phyloP scores from a whole-genome alignment of 2,888 invertebrate genomes.

The Lithosia quadra region DNA sequence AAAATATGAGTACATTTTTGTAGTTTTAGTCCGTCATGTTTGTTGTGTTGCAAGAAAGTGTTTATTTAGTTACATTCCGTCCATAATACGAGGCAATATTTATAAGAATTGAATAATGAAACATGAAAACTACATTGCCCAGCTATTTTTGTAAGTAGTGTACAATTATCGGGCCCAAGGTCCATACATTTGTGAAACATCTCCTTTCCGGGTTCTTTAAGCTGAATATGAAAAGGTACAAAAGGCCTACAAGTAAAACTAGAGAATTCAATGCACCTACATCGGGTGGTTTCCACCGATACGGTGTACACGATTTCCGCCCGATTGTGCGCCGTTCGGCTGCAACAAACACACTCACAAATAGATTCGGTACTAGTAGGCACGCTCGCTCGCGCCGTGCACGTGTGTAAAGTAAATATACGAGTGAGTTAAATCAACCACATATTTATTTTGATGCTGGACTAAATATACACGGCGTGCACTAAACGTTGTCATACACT shows the following conservation, averaged over 20 bases:
- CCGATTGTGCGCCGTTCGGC: neutral
- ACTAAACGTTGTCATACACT: neutral
- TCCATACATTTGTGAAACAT: too few relatives aligned
- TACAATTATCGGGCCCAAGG: too few relatives aligned
- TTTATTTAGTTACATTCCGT: too few relatives aligned
- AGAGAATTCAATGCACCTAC: neutral
- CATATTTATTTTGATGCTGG: constrained; percentile 44
- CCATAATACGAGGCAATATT: too few relatives aligned
- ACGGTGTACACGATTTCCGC: neutral
- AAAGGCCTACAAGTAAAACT: neutral
- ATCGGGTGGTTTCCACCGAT: neutral
- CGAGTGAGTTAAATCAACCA: constrained; percentile 31
- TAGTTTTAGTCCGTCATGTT: too few relatives aligned
- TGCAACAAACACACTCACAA: constrained; percentile 22
- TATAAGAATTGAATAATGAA: too few relatives aligned
- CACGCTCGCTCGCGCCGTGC: neutral
- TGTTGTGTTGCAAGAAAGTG: too few relatives aligned
- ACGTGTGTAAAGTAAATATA: constrained; percentile 22
- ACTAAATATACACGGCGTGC: constrained; percentile 26
- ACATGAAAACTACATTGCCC: too few relatives aligned
- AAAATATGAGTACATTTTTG: too few relatives aligned
- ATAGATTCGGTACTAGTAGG: constrained; percentile 19
- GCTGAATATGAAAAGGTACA: neutral
- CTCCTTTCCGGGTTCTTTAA: too few relatives aligned
- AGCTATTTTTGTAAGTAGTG: too few relatives aligned